Conservation (phyloP, 2,797 vertebrate species). For the Malurus leucopterus region DNA sequence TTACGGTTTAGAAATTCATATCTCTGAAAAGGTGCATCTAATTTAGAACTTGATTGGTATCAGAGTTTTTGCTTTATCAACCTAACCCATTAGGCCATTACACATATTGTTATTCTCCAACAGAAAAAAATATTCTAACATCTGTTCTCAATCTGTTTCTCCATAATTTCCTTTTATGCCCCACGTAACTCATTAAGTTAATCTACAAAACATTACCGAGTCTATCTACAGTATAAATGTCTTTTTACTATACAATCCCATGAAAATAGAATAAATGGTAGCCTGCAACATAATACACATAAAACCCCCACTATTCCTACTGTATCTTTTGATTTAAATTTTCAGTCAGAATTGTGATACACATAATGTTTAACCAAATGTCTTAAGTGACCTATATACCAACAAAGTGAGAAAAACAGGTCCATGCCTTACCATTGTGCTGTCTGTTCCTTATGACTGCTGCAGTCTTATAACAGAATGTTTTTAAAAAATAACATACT, state of each 20-base stretch:
- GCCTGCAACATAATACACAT: neutral
- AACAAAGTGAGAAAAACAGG: neutral
- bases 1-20: neutral
- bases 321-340: neutral
- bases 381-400: neutral
- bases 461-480: neutral
- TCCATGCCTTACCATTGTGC: neutral
- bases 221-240: neutral
- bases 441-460: neutral
- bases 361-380: neutral
- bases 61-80: neutral
- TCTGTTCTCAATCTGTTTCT: conserved; percentile 12
- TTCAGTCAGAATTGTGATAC: neutral
- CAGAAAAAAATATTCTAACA: neutral
- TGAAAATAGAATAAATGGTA: neutral
- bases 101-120: neutral
- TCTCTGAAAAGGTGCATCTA: neutral
- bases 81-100: neutral
- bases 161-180: conserved; percentile 17
- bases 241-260: neutral
- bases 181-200: conserved; percentile 8
- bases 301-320: neutral
- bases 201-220: neutral
- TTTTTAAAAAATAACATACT: neutral
- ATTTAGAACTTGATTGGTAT: neutral